Evolutionary conservation across 2,797 vertebrate species (phyloP).

Genomic region (Enteromius afrohamiltoni): DNA sequence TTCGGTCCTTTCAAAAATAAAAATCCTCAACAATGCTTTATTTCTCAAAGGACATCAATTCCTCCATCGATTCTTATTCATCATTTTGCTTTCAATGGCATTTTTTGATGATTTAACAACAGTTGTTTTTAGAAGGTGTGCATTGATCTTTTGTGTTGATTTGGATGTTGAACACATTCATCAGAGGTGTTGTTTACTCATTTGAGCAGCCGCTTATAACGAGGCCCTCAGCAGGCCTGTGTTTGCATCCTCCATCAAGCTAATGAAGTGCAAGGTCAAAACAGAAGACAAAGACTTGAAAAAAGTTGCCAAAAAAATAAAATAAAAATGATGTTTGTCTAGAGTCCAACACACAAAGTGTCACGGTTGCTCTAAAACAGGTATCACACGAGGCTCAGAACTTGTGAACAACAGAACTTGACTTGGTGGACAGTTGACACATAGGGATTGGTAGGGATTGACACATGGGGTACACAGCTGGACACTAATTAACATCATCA

Average conservation of each 20-base stretch:
- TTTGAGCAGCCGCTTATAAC: slow-evolving; percentile 45
- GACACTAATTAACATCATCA: too few species aligned
- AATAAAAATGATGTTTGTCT: not conserved
- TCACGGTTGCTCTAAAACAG: too few species aligned
- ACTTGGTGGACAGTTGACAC: too few species aligned
- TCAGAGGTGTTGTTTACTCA: slow-evolving; percentile 47
- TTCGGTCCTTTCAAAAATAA: slow-evolving; percentile 4
- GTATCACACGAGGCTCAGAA: too few species aligned
- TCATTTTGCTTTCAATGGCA: not conserved
- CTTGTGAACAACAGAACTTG: too few species aligned
- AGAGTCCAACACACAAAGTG: not conserved
- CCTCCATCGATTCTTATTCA: not conserved
- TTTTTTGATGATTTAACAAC: slow-evolving; percentile 22
- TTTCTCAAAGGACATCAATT: slow-evolving; percentile 10
- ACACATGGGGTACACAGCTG: too few species aligned
- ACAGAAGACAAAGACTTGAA: slow-evolving; percentile 4
- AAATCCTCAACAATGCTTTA: not conserved
- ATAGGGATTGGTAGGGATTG: too few species aligned
- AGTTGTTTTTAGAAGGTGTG: not conserved
- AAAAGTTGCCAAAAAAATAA: not conserved
- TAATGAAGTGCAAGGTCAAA: slow-evolving; percentile 53
- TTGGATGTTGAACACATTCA: slow-evolving; percentile 31
- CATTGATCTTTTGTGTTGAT: slow-evolving; percentile 38
- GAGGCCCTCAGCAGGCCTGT: slow-evolving; percentile 31
- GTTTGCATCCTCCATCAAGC: slow-evolving; percentile 46